Conservation (phyloP, 2,113 vertebrate genomes). For the Phaetusa simplex region DNA sequence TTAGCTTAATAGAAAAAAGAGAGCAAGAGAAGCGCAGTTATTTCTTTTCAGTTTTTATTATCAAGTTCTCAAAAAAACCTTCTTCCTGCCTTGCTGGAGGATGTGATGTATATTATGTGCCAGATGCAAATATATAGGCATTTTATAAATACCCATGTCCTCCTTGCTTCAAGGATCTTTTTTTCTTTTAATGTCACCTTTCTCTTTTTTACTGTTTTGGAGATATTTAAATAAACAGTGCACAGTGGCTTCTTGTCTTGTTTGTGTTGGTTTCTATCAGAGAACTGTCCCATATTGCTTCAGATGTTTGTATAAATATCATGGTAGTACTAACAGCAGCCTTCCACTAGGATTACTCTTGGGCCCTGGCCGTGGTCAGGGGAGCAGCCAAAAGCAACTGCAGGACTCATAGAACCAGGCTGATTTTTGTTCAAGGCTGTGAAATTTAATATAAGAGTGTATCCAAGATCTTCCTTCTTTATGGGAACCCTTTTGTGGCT, state of each 20-base stretch:
- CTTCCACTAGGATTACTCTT: neutral
- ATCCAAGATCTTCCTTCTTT: neutral
- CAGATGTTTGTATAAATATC: neutral
- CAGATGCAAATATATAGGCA: neutral
- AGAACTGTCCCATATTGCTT: neutral
- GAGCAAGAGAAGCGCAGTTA: neutral
- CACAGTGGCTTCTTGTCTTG: neutral
- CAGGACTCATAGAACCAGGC: neutral
- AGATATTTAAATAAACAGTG: neutral
- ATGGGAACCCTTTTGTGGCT: neutral
- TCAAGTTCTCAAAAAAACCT: neutral
- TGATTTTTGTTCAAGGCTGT: neutral
- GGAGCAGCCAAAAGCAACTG: conserved; percentile 3
- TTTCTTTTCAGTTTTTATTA: neutral
- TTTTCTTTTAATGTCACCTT: neutral
- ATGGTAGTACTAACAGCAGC: neutral
- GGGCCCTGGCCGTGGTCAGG: neutral
- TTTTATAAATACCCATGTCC: neutral
- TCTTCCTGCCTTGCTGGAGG: neutral
- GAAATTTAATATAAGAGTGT: neutral
- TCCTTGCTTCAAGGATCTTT: neutral
- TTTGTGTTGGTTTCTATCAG: neutral
- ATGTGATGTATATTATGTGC: neutral
- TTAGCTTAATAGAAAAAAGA: conserved; percentile 29
- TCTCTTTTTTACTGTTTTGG: neutral